These are phyloP conservation scores for Latrodectus elegans DNA, from an alignment of 2,888 invertebrate genomes.

Conservation along the genomic window DNA sequence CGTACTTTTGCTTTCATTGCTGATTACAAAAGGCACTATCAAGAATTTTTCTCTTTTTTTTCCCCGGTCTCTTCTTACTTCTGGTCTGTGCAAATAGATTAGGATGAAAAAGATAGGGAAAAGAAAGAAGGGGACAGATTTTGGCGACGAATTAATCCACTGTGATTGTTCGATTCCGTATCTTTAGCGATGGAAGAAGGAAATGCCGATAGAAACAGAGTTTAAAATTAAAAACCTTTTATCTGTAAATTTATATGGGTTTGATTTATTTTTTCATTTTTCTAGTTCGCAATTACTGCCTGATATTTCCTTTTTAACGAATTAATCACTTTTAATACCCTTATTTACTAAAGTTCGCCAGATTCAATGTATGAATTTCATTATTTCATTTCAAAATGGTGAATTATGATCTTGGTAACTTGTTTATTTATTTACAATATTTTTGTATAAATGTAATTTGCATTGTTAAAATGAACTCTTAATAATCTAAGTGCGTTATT, in stretches of 20 bases:
- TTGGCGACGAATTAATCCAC: constrained; percentile 26
- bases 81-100: constrained; percentile 52
- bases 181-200: constrained; percentile 24
- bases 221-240: constrained; percentile 11
- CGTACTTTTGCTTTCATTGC: constrained; percentile 53
- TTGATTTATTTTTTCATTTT: not conserved
- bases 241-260: not conserved
- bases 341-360: not conserved
- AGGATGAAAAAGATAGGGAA: constrained; percentile 9
- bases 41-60: constrained; percentile 17
- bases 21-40: constrained; percentile 63
- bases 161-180: constrained; percentile 30
- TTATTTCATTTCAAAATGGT: too few species aligned
- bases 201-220: constrained; percentile 7
- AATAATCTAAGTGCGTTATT: too few species aligned
- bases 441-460: too few species aligned
- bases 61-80: not conserved
- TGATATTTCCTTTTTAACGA: not conserved
- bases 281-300: not conserved
- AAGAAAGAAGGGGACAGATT: not conserved
- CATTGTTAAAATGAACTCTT: too few species aligned
- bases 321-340: not conserved
- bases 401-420: too few species aligned
- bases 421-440: too few species aligned
- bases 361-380: too few species aligned